Evolutionary conservation across 1,140 invertebrate species (phyloP), one percentile per base, ranked within the genome.

Genomic region (Diachasmimorpha longicaudata): DNA sequence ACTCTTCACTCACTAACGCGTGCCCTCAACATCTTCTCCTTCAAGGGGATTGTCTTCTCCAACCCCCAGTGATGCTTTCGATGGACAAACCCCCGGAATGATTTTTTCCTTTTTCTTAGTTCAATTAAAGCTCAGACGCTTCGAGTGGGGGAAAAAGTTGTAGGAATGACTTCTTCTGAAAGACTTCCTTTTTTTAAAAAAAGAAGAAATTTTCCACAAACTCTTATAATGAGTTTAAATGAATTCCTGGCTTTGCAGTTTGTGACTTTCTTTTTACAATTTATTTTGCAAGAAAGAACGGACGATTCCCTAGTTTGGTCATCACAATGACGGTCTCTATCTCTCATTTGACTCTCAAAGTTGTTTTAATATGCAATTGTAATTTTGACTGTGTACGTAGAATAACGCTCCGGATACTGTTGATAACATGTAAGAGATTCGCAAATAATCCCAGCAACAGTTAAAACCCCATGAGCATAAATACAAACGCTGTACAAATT

Each of bases 1-100:
- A 76, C 78, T 77, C 79, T 84, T 83, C 81, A 81, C 81, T 83
- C 82, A 67, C 72, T 74, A 66, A 66, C 69, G 4, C 74, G 72
- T 76, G 72, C 77, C 67, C 31, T 63, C 21, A 44, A 66, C 19
- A 58, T 58, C 55, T 75, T 69, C 42, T 44, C 31, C 31, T 31
- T 31, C 31, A 31, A 6, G 31, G 31, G 31, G 31, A 23, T 74
- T 67, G 46, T 42, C 36, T 25, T 37, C 10, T 10, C 0, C 19
- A 48, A n/a, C 16, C n/a, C 21, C 39, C 0, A 13, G 16, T 70
- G 11, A 46, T 13, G 25, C 42, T 58, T 39, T 19, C 25, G 42
- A 37, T 39, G 68, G 0, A 2, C 13, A 58, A 58, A 36, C 31
- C 63, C 25, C 36, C 63, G 10, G 21, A 13, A 36, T 25, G 36